Conservation (phyloP, 2,888 invertebrate genomes). For the Cheilosia vernalis region DNA sequence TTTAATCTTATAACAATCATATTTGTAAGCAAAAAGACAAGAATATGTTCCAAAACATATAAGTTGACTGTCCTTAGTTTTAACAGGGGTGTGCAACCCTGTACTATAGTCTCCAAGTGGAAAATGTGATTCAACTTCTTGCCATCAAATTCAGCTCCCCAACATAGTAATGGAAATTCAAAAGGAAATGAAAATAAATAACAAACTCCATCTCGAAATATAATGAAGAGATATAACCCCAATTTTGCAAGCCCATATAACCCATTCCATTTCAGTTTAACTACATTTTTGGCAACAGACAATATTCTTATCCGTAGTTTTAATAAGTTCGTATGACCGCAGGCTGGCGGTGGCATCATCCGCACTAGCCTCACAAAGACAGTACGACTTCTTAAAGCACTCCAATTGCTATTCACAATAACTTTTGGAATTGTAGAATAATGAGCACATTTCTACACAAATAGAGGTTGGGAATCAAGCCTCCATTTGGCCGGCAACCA, state of each 20-base stretch:
- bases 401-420: constrained; percentile 72
- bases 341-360: constrained; percentile 67
- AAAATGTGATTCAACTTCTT: not conserved
- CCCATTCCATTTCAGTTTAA: constrained; percentile 45
- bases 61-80: too few relatives aligned
- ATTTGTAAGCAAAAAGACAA: too few relatives aligned
- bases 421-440: constrained; percentile 73
- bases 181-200: constrained; percentile 26
- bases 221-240: constrained; percentile 36
- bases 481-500: constrained; percentile 74
- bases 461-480: constrained; percentile 71
- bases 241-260: not conserved
- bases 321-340: constrained; percentile 75
- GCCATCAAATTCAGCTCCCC: not conserved
- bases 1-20: too few relatives aligned
- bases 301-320: constrained; percentile 71
- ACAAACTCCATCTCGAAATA: not conserved
- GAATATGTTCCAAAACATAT: too few relatives aligned
- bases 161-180: constrained; percentile 24
- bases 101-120: too few relatives aligned
- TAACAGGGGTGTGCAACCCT: too few relatives aligned
- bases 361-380: constrained; percentile 24
- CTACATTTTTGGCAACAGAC: constrained; percentile 69
- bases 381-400: constrained; percentile 67
- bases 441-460: constrained; percentile 75